Base-by-base conservation (phyloP, 2,888 invertebrate genomes). In the Malachius bipustulatus region DNA sequence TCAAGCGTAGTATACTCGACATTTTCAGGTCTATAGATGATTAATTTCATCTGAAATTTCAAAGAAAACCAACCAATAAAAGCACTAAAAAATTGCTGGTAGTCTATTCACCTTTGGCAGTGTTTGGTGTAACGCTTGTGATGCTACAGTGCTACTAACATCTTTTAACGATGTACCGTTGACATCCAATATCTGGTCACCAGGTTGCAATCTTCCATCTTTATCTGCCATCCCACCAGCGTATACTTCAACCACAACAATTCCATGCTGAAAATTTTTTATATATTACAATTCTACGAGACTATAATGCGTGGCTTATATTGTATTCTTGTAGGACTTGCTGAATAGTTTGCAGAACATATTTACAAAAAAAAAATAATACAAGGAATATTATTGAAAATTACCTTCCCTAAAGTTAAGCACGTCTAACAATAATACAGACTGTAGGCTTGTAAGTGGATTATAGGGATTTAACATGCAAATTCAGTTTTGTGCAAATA, bases 151-250 rank as follows among this genome's bases (percentile, higher is more conserved):
- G 52, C 89, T 77, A 32, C 87, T 81, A 62, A 88, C 82, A 46
- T 82, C 81, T 47, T 83, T 79, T 47, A 91, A 81, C 38, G 78
- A 75, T 26, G 75, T 70, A 19, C 79, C 78, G 52, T 89, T 89
- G 38, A 93, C 83, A 53, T 91, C 91, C 29, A 91, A 61, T 50
- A 98, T 82, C 65, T 93, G 91, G 65, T 98, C 98, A 11, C 91
- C 96, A 1, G 87, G 77, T 60, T 79, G 75, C 27, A 98, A 65
- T 30, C 97, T 73, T 1, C 88, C 88, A 59, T 98, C 97, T 53
- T 83, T 82, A 1, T 82, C 87, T 8, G 90, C 82, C 2, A 82
- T 85, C 1, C 96, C 94, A 49, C 84, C 85, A 4, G 85, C 79
- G 60, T 89, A 93, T 12, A 98, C 77, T 60, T 97, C 96, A 48